Base-by-base conservation (phyloP, 2,797 vertebrate species). In the Cryptoprocta ferox region DNA sequence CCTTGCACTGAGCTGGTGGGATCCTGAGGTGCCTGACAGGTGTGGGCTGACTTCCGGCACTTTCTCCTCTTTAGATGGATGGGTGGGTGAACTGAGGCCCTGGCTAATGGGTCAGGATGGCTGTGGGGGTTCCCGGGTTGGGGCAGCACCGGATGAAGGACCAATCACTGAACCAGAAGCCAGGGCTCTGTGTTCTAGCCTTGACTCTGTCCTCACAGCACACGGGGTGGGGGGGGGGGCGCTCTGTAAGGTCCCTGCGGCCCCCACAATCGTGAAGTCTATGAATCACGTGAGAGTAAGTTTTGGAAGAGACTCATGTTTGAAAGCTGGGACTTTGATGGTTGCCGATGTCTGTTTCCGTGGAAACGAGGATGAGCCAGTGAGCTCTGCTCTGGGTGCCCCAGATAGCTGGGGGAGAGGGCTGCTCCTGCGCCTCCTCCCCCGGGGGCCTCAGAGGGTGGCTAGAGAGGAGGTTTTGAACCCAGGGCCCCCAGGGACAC, bases 271-370 rank as follows among this genome's bases (percentile, higher is more conserved):
- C 6, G 3, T 86, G 86, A 66, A 70, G 70, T 59, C 65, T 81
- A n/a, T 28, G 66, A 82, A 32, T 93, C 93, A 95, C 5, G 24
- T 79, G 94, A 92, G 28, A 82, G 92, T 87, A 97, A 97, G 93
- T 97, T 97, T 98, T 93, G 93, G 97, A 97, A 96, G 95, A 97
- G 86, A 96, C 89, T 53, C 37, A 24, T 75, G 87, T 95, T 97
- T 94, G 89, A 97, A 95, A 96, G 95, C 97, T 35, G 82, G 87
- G 83, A 96, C 95, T 97, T 81, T 97, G 96, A 97, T 78, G 61
- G 37, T 97, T 79, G 87, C 96, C 56, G 56, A 65, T 88, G 96
- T 95, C 96, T 97, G 97, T 97, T 98, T 98, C 98, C 73, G 42
- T 86, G 98, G 97, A 98, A 98, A 94, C 94, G 0, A 97, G 92